phyloP scores from a whole-genome alignment of 2,113 vertebrate species.

The Lucifuga dentata region DNA sequence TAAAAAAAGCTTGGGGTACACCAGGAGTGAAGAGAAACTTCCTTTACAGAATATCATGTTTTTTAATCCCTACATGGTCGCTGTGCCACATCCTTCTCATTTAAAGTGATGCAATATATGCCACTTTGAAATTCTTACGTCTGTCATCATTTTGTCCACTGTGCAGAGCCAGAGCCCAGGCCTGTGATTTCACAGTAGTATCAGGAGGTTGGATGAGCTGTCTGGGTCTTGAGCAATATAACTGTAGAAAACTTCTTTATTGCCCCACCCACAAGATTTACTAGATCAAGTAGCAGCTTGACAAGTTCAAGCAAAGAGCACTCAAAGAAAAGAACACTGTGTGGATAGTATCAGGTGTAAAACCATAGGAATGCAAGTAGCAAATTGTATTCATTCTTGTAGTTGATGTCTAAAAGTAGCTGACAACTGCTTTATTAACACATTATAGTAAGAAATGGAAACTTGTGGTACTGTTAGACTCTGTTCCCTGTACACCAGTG shows the following conservation, averaged over 20 bases:
- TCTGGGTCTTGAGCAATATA: conserved; percentile 59
- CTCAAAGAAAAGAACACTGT: conserved; percentile 53
- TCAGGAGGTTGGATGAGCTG: conserved; percentile 29
- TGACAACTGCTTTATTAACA: conserved; percentile 45
- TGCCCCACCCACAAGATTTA: conserved; percentile 56
- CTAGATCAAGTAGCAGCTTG: conserved; percentile 71
- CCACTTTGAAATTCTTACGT: conserved; percentile 5
- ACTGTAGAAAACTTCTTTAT: conserved; percentile 52
- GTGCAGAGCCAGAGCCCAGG: not conserved
- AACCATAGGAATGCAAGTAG: conserved; percentile 68
- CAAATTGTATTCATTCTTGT: conserved; percentile 65
- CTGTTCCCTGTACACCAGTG: not conserved
- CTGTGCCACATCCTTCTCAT: conserved; percentile 14
- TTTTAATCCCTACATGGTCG: conserved; percentile 24
- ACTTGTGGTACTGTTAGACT: conserved; percentile 8
- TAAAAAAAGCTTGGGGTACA: conserved; percentile 5
- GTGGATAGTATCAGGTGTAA: conserved; percentile 67
- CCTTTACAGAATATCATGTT: conserved; percentile 41
- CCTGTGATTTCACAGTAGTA: conserved; percentile 1
- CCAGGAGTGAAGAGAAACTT: not conserved
- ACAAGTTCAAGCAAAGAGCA: conserved; percentile 72
- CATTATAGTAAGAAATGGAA: conserved; percentile 3
- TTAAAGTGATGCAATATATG: conserved; percentile 36
- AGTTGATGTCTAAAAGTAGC: conserved; percentile 38
- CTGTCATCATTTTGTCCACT: conserved; percentile 10